A percentile compares a stretch with the other conserved stretches of the same genome.
Conservation (phyloP, 2,888 invertebrate species). For the Blastobasis adustella region DNA sequence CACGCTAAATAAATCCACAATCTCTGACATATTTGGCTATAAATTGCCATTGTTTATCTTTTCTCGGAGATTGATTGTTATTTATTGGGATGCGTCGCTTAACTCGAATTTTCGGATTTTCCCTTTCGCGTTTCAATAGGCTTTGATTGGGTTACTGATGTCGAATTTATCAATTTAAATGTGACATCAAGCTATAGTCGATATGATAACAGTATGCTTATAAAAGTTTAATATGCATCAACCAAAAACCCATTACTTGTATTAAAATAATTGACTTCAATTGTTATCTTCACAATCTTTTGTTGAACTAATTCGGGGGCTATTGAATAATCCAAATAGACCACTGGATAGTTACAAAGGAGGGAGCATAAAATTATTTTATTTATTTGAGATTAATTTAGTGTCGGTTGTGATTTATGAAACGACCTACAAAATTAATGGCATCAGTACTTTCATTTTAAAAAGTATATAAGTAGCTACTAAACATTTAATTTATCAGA, state of each 20-base stretch:
- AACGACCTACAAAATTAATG: too few relatives aligned
- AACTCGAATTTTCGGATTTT: conserved; percentile 18
- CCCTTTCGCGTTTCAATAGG: conserved; percentile 2
- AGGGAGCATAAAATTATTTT: too few relatives aligned
- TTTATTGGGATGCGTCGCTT: conserved; percentile 44
- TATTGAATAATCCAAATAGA: too few relatives aligned
- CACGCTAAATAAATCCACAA: conserved; percentile 64
- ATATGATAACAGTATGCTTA: not conserved
- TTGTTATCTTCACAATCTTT: conserved; percentile 3
- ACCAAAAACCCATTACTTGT: conserved; percentile 4
- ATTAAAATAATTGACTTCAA: conserved; percentile 6
- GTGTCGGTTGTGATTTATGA: too few relatives aligned
- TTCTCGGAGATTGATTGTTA: conserved; percentile 47
- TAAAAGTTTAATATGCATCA: not conserved
- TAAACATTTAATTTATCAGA: too few relatives aligned
- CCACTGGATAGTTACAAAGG: too few relatives aligned
- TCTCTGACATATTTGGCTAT: conserved; percentile 55
- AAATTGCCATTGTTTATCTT: conserved; percentile 61
- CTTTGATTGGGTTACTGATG: conserved; percentile 3
- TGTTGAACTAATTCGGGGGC: conserved; percentile 39
- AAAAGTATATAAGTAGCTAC: too few relatives aligned
- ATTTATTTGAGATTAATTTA: too few relatives aligned
- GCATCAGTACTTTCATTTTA: too few relatives aligned
- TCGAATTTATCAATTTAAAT: not conserved
- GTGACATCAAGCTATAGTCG: conserved; percentile 8